phyloP scores from a whole-genome alignment of 2,888 invertebrate genomes.

The Drosophila hamatofila region DNA sequence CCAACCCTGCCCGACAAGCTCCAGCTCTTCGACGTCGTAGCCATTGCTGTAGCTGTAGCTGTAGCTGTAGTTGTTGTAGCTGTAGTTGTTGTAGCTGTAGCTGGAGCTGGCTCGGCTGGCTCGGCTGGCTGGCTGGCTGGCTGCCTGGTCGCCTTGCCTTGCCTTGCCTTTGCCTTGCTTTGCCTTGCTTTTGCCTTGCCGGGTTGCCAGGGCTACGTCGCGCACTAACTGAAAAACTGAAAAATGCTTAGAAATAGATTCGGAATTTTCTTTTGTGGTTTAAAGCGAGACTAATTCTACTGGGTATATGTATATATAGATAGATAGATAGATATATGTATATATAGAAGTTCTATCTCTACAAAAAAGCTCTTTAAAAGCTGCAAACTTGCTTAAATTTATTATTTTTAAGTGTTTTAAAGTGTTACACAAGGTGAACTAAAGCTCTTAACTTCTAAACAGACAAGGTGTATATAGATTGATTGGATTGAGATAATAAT shows the following conservation, averaged over 20 bases:
- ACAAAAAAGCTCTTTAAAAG: not conserved
- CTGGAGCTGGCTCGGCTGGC: conserved; percentile 37
- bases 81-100: conserved; percentile 51
- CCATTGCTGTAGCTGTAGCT: conserved; percentile 51
- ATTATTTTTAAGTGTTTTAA: not conserved
- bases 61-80: conserved; percentile 54
- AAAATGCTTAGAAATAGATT: conserved; percentile 35
- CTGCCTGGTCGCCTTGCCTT: conserved; percentile 59
- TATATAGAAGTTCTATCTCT: not conserved
- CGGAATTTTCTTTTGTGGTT: conserved; percentile 12
- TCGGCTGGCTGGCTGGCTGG: conserved; percentile 63
- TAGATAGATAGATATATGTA: too few species aligned
- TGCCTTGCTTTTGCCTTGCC: conserved; percentile 42
- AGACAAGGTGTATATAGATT: not conserved
- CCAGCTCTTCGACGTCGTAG: conserved; percentile 53
- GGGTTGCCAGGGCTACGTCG: conserved; percentile 65
- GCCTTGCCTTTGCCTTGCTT: conserved; percentile 41
- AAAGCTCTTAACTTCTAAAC: not conserved
- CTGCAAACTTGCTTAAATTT: too few species aligned
- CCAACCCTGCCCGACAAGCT: conserved; percentile 71
- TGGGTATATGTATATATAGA: not conserved
- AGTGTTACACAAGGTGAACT: not conserved
- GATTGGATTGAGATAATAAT: too few species aligned
- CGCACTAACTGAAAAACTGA: conserved; percentile 31
- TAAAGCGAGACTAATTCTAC: not conserved